Evolutionary conservation across 35 echinoderm and acorn worm genomes (phyloP), one percentile per base, ranked within the genome.

Genomic region (Apostichopus parvimensis): DNA sequence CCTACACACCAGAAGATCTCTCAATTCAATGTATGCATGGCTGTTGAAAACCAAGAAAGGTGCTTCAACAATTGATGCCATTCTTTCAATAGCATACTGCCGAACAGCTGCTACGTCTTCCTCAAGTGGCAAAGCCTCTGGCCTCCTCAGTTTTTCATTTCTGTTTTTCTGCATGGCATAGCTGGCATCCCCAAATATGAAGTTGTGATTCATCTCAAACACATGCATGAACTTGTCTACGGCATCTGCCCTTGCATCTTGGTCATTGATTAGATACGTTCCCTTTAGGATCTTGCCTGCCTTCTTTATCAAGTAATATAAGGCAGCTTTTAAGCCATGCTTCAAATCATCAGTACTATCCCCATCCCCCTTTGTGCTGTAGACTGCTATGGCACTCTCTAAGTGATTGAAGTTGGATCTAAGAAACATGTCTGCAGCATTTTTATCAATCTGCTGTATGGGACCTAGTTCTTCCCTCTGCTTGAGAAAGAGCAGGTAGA

Each of bases 81-180:
- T 53, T 21, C 53, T 52, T 24, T 12, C 66, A 8, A 88, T 75
- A 8, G 77, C 61, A 86, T 61, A 93, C 56, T 83, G 79, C 28
- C 91, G 57, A 76, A 79, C 84, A 24, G 90, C 79, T 73, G 22
- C 21, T 7, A 78, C 53, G 80, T 93, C 85, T 22, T 78, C 26
- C 54, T 89, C 60, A 18, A 89, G 23, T 1, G 85, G 86, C 8
- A 93, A 21, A 59, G 7, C 71, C 26, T 25, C 90, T 55, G 90
- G 90, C 53, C 58, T 80, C 17, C 90, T 55, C 11, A 92, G 79
- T 82, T 25, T 92, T 80, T 80, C 54, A 61, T 92, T 72, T 81
- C 90, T 20, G 15, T 92, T 92, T 24, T 92, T 61, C 11, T 56
- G 58, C 92, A 93, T 80, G 9, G 86, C 86, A 75, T 93, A 89